Percentiles rank a stretch among this genome's conserved stretches.
These are phyloP conservation scores for Poeciliopsis infans DNA, from an alignment of 2,797 vertebrate species.

Conservation along the genomic window DNA sequence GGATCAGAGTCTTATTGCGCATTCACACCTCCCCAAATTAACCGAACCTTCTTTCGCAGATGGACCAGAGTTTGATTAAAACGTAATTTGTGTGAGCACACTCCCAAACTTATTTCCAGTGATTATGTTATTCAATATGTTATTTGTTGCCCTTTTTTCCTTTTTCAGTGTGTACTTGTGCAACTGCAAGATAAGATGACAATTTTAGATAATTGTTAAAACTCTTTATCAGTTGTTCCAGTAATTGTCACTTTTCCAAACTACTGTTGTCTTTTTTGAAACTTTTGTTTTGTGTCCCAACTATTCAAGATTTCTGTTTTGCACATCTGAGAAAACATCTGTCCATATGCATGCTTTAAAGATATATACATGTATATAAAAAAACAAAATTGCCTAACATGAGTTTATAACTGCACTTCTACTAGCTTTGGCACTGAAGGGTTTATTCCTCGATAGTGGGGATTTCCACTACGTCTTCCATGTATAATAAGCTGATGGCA, in stretches of 20 bases:
- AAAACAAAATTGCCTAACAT: constrained; percentile 17
- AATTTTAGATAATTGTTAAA: not conserved
- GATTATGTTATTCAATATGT: not conserved
- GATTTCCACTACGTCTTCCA: constrained; percentile 8
- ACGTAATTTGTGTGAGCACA: no score
- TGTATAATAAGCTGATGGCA: not conserved
- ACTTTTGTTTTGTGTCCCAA: not conserved
- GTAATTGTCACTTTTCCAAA: not conserved
- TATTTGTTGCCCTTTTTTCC: not conserved
- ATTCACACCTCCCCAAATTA: no score
- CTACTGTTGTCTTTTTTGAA: not conserved
- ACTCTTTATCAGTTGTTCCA: not conserved
- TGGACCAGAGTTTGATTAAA: no score
- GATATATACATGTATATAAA: not conserved
- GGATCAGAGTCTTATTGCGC: no score
- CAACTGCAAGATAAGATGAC: not conserved
- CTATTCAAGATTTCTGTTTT: not conserved
- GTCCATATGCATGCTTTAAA: not conserved
- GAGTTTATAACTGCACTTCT: constrained; percentile 2
- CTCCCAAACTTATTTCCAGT: not conserved
- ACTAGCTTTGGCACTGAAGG: constrained; percentile 26
- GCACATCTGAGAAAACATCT: not conserved
- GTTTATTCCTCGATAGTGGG: constrained; percentile 17
- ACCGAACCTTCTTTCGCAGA: no score
- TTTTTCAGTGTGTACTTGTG: not conserved